A percentile compares a stretch with the other conserved stretches of the same genome.
These are phyloP conservation scores for Parasteatoda lunata DNA, from an alignment of 2,888 invertebrate species.

Conservation along the genomic window DNA sequence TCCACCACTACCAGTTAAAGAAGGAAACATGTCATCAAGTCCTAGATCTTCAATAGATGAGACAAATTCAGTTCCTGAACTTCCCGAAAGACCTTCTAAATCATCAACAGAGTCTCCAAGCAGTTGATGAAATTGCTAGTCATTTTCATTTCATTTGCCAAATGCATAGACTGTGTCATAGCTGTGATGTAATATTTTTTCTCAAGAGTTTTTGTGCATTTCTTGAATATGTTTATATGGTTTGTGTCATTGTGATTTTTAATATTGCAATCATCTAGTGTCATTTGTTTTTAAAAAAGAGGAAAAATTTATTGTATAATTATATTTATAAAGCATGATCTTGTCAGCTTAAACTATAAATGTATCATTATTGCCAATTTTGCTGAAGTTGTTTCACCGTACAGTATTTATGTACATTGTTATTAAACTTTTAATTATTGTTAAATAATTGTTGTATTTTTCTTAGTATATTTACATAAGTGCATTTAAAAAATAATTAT, in stretches of 20 bases:
- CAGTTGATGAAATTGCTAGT: constrained; percentile 58
- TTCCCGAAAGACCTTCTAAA: constrained; percentile 65
- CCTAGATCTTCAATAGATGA: constrained; percentile 13
- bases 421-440: no score
- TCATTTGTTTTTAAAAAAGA: no score
- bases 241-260: constrained; percentile 14
- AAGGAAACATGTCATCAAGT: constrained; percentile 27
- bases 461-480: no score
- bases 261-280: neutral
- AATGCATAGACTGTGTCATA: constrained; percentile 29
- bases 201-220: constrained; percentile 2
- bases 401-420: neutral
- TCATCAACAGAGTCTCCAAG: constrained; percentile 9
- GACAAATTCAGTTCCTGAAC: constrained; percentile 57
- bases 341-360: neutral
- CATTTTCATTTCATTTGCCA: constrained; percentile 50
- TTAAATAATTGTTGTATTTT: no score
- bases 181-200: constrained; percentile 39
- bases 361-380: neutral
- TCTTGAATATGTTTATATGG: constrained; percentile 8
- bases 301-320: no score
- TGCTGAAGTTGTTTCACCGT: neutral
- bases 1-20: constrained; percentile 69
- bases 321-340: no score
- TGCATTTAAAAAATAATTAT: no score